Evolutionary conservation across 2,797 vertebrate species (phyloP), one percentile per base, ranked within the genome.

Genomic region (Amniataba percoides): DNA sequence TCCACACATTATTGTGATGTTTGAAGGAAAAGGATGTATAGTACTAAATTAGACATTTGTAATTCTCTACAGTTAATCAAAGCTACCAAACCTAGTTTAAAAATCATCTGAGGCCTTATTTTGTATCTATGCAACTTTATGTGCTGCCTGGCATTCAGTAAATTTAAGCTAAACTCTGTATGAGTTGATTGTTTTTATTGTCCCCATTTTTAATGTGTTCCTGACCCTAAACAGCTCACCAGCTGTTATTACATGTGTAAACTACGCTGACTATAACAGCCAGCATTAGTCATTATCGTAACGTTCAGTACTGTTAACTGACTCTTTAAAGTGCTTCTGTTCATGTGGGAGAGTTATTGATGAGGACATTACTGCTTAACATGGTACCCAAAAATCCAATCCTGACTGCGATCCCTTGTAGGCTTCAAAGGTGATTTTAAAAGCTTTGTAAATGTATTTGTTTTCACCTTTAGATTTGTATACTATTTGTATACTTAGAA

Each of bases 101-200:
- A 46, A 3, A 46, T 46, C 2, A 18, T 63, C 40, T 48, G 27
- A 18, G 25, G 43, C 45, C 10, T 51, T 56, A 48, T 62, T 16
- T n/a, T n/a, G n/a, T 61, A 62, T 18, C 49, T 55, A 10, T 13
- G 46, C 19, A 66, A 67, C 48, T 49, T 56, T 51, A 64, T 62
- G 43, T 42, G 57, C 25, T 63, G 53, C 68, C 31, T 52, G 31
- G 61, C 76, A 65, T 65, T 72, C 31, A 40, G 39, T 78, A 16
- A 36, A 40, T 49, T 18, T 15, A 39, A 42, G 45, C 45, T 66
- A 53, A 79, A 56, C 25, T 13, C 55, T 23, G 34, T 18, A 45
- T 7, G 27, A 65, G n/a, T n/a, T 25, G 14, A 40, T 64, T 65
- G 4, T 40, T 16, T 45, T 31, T 31, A 12, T 25, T 14, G 15